phyloP scores from a whole-genome alignment of 2,888 invertebrate genomes.

The Oasisia sp. region DNA sequence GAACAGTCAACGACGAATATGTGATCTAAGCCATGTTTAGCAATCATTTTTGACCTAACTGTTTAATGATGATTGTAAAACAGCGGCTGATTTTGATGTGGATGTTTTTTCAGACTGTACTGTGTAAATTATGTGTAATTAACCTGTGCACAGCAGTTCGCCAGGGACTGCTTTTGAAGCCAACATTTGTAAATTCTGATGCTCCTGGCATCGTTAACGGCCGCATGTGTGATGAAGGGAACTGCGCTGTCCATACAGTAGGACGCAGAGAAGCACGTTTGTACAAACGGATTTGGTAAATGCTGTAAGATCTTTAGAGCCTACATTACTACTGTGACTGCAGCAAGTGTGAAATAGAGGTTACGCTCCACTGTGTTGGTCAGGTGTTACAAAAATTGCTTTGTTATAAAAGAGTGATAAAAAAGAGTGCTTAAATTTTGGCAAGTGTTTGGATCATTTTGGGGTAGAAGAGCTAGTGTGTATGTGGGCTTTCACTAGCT shows the following conservation, averaged over 20 bases:
- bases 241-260: not conserved
- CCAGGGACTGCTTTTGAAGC: not conserved
- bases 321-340: not conserved
- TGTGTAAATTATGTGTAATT: slow-evolving; percentile 4
- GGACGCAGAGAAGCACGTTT: not conserved
- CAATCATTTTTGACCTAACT: not conserved
- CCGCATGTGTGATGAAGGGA: not conserved
- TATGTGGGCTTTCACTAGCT: slow-evolving; percentile 17
- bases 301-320: slow-evolving; percentile 6
- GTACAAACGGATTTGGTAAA: not conserved
- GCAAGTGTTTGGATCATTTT: not conserved
- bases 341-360: not conserved
- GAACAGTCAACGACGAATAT: not conserved
- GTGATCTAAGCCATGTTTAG: not conserved
- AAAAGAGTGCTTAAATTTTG: not conserved
- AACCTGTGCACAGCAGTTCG: not conserved
- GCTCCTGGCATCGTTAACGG: not conserved
- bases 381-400: not conserved
- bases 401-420: slow-evolving; percentile 7
- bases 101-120: slow-evolving; percentile 11
- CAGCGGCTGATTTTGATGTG: not conserved
- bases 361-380: not conserved
- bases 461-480: not conserved
- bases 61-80: not conserved
- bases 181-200: not conserved